These are phyloP conservation scores for Acomys russatus DNA, from an alignment of 2,797 vertebrate genomes.

Conservation along the genomic window DNA sequence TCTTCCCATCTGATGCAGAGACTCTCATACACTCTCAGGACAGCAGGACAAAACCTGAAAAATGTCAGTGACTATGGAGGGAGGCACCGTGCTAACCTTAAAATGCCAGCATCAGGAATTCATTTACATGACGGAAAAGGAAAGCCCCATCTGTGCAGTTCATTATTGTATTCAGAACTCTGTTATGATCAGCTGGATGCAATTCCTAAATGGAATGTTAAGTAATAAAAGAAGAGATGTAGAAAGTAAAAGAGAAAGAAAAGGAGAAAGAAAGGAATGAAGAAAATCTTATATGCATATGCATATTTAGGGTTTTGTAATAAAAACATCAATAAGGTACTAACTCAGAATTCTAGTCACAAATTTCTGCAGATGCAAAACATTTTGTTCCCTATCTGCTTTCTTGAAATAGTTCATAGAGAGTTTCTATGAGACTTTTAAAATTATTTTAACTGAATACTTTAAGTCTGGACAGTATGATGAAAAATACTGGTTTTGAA, in stretches of 20 bases:
- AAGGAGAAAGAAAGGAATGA: background rate
- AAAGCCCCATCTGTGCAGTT: background rate
- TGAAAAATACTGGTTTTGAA: conserved; percentile 32
- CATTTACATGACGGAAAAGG: conserved; percentile 24
- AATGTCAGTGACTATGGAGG: background rate
- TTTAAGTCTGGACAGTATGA: conserved; percentile 21
- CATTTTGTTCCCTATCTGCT: conserved; percentile 8
- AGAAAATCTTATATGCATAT: background rate
- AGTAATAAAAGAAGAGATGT: background rate
- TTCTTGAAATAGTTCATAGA: conserved; percentile 5
- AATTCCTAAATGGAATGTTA: conserved; percentile 48
- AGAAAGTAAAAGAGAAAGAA: background rate
- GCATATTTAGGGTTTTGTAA: background rate
- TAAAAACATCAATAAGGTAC: background rate
- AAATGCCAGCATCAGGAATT: conserved; percentile 11
- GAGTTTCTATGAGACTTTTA: conserved; percentile 15
- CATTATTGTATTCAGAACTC: conserved; percentile 18
- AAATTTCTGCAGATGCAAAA: conserved; percentile 52
- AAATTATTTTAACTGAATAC: conserved; percentile 35
- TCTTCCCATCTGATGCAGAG: background rate
- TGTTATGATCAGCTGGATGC: background rate
- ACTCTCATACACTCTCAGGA: background rate
- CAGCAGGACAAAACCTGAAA: background rate
- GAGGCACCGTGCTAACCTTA: background rate
- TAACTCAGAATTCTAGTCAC: conserved; percentile 55